Conservation (phyloP, 1,140 invertebrate genomes). For the Cardiocondyla obscurior region DNA sequence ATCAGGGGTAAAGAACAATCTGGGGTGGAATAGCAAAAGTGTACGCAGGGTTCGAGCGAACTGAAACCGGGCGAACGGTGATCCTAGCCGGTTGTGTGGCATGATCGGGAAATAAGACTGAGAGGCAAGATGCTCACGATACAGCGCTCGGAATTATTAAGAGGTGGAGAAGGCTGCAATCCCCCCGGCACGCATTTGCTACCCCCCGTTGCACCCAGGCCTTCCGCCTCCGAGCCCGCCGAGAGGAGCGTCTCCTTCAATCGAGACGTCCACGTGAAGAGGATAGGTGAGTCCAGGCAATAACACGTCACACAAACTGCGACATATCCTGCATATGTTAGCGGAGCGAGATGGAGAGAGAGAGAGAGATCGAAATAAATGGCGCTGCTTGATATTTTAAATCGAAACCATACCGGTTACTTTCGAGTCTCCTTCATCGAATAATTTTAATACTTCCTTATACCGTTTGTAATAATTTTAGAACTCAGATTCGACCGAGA, state of each 20-base stretch:
- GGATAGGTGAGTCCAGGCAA: slow-evolving; percentile 89
- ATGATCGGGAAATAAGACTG: slow-evolving; percentile 72
- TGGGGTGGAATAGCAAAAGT: slow-evolving; percentile 49
- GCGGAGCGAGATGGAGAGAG: no score
- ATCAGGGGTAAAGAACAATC: slow-evolving; percentile 14
- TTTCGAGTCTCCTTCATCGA: no score
- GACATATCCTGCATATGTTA: slow-evolving; percentile 47
- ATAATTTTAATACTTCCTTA: no score
- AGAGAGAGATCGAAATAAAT: slow-evolving; percentile 17
- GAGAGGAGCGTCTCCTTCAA: slow-evolving; percentile 93
- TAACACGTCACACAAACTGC: slow-evolving; percentile 73
- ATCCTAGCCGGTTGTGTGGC: slow-evolving; percentile 63
- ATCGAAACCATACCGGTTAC: not conserved
- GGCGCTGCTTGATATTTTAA: slow-evolving; percentile 52
- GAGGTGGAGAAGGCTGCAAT: slow-evolving; percentile 75
- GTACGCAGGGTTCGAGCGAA: not conserved
- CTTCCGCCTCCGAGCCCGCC: slow-evolving; percentile 76
- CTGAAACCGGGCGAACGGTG: slow-evolving; percentile 57
- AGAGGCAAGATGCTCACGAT: slow-evolving; percentile 85
- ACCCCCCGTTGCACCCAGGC: slow-evolving; percentile 62
- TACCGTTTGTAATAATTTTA: not conserved
- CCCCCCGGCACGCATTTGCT: slow-evolving; percentile 67
- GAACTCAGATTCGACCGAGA: not conserved
- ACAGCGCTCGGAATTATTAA: slow-evolving; percentile 85
- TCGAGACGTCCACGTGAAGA: slow-evolving; percentile 93